A percentile compares a stretch with the other conserved stretches of the same genome.
These are phyloP conservation scores for Tolmerus cingulatus DNA, from an alignment of 2,888 invertebrate species.

Conservation along the genomic window DNA sequence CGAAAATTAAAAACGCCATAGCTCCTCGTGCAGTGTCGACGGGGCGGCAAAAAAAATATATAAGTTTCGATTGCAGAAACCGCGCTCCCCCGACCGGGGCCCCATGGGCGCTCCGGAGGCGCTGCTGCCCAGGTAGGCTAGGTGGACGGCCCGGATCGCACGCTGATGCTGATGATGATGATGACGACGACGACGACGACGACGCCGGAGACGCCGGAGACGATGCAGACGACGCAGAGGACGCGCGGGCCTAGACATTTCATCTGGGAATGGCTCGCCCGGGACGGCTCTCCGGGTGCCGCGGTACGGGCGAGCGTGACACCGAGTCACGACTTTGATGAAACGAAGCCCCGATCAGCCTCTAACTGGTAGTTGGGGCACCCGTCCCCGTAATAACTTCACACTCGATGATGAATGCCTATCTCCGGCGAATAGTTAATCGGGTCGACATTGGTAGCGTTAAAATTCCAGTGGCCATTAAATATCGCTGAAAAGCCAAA, in stretches of 20 bases:
- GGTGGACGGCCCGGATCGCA: background rate
- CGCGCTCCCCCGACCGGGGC: background rate
- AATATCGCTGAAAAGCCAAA: slow-evolving; percentile 7
- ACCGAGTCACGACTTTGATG: slow-evolving; percentile 57
- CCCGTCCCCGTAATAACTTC: slow-evolving; percentile 30
- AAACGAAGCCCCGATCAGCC: slow-evolving; percentile 50
- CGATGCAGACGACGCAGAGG: background rate
- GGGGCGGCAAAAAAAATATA: background rate
- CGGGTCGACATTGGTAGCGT: slow-evolving; percentile 35
- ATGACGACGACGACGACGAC: background rate
- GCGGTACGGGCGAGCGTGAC: slow-evolving; percentile 56
- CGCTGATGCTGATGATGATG: too few species aligned
- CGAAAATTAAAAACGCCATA: slow-evolving; percentile 22
- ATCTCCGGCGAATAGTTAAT: slow-evolving; percentile 24
- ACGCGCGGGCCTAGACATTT: slow-evolving; percentile 16
- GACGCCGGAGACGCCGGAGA: background rate
- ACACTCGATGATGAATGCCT: slow-evolving; percentile 36
- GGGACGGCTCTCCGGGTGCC: background rate
- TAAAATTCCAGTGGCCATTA: slow-evolving; percentile 35
- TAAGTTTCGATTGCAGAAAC: slow-evolving; percentile 24
- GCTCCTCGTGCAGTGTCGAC: background rate
- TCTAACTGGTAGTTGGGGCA: slow-evolving; percentile 31
- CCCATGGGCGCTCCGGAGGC: background rate
- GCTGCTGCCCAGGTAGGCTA: background rate
- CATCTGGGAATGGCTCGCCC: background rate